Evolutionary conservation across 1,140 invertebrate genomes (phyloP), one percentile per base, ranked within the genome.

Genomic region (Drosophila lini): DNA sequence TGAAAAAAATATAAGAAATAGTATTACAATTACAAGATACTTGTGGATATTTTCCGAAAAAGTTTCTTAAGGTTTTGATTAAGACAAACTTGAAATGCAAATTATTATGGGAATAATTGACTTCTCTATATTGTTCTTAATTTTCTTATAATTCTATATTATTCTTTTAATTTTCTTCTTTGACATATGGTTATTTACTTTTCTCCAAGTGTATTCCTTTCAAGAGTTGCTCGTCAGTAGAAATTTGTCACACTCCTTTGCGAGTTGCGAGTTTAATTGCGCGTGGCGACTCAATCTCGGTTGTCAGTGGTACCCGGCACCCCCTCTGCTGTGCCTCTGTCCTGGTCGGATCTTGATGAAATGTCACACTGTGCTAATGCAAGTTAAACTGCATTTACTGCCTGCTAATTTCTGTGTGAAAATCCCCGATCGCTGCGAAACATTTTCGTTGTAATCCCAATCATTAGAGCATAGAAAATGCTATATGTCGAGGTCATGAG

Each of bases 381-480:
- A 86, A 86, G 79, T 80, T 88, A 82, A 86, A 86, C 80, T 86
- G 83, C 83, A 82, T 88, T 88, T 80, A 79, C 62, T 64, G 60
- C 19, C 63, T 78, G 83, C 83, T 82, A 86, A 86, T 86, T 86
- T 88, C 71, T 78, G 82, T 86, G 78, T 75, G 78, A 79, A 79
- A 55, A 60, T 76, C 11, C 31, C 71, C 38, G 25, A 62, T 61
- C 36, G 9, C 34, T n/a, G 19, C 57, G 56, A 74, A 44, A 38
- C 71, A 53, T 50, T 65, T 65, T 64, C 25, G 22, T 16, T 53
- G 52, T 64, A 81, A 81, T 65, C 80, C 32, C n/a, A 55, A 47
- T 45, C 36, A 58, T 67, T 57, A 48, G 47, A 60, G 64, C 75
- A 74, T 74, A 56, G 57, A 22, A 50, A 85, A 84, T 80, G 36